These are phyloP conservation scores for Laupala kohalensis DNA, from an alignment of 1,140 invertebrate genomes.

Conservation along the genomic window DNA sequence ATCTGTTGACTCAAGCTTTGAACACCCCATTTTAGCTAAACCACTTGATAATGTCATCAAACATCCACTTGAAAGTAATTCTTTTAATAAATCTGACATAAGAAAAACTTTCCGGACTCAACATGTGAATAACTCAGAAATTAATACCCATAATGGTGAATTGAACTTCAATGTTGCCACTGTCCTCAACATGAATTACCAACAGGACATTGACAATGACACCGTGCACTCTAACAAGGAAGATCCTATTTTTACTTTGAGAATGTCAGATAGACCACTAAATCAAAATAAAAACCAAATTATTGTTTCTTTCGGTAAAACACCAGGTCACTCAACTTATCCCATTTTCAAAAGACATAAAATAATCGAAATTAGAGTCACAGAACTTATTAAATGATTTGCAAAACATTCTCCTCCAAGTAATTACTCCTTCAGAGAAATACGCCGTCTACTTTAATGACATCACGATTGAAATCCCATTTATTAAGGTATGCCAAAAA, in stretches of 20 bases:
- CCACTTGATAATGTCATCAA: background rate
- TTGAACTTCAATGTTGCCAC: background rate
- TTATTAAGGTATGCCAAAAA: background rate
- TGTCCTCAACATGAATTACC: background rate
- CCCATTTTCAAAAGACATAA: background rate
- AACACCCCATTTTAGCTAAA: background rate
- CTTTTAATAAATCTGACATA: background rate
- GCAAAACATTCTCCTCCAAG: background rate
- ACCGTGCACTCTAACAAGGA: background rate
- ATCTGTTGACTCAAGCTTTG: background rate
- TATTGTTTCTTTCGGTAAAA: too few species aligned
- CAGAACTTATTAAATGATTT: background rate
- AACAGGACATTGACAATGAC: background rate
- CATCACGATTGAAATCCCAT: background rate
- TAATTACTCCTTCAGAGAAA: background rate
- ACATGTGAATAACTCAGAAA: background rate
- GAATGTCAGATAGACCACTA: background rate
- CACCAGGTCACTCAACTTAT: background rate
- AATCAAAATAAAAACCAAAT: too few species aligned
- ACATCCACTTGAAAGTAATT: background rate
- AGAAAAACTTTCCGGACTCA: background rate
- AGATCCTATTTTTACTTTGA: background rate
- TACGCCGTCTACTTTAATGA: background rate
- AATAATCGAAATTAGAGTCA: background rate
- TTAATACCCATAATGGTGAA: slow-evolving; percentile 3